These are phyloP conservation scores for Muscidifurax raptorellus DNA, from an alignment of 1,140 invertebrate genomes.

Conservation along the genomic window DNA sequence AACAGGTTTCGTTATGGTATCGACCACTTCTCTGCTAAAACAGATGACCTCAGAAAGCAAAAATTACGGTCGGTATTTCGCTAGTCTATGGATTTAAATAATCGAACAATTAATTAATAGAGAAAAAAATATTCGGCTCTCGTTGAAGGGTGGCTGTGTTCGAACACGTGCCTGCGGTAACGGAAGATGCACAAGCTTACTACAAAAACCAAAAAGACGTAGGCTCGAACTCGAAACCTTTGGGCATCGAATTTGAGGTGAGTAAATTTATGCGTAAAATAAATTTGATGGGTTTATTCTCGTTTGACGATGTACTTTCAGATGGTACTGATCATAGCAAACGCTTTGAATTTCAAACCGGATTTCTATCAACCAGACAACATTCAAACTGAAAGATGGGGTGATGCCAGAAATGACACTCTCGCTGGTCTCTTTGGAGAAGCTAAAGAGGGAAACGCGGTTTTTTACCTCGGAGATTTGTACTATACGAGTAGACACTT, in stretches of 20 bases:
- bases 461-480: conserved; percentile 86
- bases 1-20: conserved; percentile 77
- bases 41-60: conserved; percentile 75
- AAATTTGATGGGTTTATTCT: conserved; percentile 28
- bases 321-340: conserved; percentile 81
- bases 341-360: conserved; percentile 82
- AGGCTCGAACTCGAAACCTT: conserved; percentile 58
- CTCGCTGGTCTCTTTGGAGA: conserved; percentile 84
- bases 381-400: conserved; percentile 80
- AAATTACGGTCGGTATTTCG: conserved; percentile 56
- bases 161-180: conserved; percentile 83
- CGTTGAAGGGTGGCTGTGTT: conserved; percentile 79
- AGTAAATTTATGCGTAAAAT: not conserved
- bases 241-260: conserved; percentile 79
- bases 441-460: conserved; percentile 80
- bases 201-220: conserved; percentile 62
- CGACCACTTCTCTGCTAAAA: conserved; percentile 79
- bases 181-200: conserved; percentile 66
- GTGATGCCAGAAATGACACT: conserved; percentile 77
- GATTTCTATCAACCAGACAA: conserved; percentile 80
- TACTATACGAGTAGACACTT: conserved; percentile 83
- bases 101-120: not conserved
- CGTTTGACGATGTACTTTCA: conserved; percentile 63
- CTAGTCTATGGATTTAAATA: not conserved
- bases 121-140: not conserved